Conservation (phyloP, 2,888 invertebrate genomes). For the Drosophila mimetica region DNA sequence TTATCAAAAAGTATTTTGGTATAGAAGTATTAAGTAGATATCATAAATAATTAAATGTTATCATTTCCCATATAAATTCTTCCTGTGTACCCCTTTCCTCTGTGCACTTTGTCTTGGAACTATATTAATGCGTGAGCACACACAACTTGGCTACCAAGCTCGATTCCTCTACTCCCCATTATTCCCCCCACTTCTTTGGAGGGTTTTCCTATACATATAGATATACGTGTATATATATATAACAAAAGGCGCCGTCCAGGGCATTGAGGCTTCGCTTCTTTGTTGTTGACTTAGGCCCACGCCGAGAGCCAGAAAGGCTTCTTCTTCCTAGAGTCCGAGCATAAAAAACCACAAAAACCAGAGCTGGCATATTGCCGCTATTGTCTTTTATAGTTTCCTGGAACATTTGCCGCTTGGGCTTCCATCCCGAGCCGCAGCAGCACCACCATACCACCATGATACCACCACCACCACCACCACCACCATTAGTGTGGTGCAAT, state of each 20-base stretch:
- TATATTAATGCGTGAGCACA: conserved; percentile 73
- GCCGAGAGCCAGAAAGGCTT: conserved; percentile 65
- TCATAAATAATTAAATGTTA: neutral
- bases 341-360: conserved; percentile 76
- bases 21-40: too few relatives aligned
- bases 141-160: conserved; percentile 41
- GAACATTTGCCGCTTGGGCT: conserved; percentile 60
- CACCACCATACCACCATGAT: neutral
- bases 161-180: conserved; percentile 1
- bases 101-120: conserved; percentile 22
- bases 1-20: too few relatives aligned
- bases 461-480: conserved; percentile 9
- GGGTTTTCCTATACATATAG: conserved; percentile 54
- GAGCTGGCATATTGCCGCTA: conserved; percentile 80
- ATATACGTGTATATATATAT: conserved; percentile 20
- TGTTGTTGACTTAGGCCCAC: conserved; percentile 79
- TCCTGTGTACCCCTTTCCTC: conserved; percentile 13
- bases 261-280: conserved; percentile 52
- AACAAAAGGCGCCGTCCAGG: conserved; percentile 54
- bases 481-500: conserved; percentile 42
- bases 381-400: conserved; percentile 79
- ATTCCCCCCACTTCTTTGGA: conserved; percentile 39
- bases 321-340: conserved; percentile 41
- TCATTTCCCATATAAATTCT: neutral
- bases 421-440: conserved; percentile 29